These are phyloP conservation scores for Mesorhabditis belari DNA, from an alignment of 2,888 invertebrate species.

Conservation along the genomic window DNA sequence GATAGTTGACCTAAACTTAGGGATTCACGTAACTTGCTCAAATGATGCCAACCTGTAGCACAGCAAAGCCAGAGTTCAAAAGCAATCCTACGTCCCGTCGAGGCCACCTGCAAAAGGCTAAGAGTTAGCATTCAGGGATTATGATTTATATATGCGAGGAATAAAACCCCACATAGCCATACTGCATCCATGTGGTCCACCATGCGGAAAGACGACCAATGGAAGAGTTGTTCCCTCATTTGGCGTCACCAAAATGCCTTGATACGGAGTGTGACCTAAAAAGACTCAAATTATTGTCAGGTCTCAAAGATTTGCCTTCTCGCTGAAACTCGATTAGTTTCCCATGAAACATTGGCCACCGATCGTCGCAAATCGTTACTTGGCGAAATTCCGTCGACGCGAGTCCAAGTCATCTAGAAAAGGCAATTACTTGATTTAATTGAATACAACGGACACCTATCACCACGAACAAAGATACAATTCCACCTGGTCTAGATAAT, in stretches of 20 bases:
- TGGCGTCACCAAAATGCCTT: conserved; percentile 40
- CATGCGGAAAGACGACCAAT: conserved; percentile 49
- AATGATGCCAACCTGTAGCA: conserved; percentile 36
- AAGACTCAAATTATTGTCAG: no score
- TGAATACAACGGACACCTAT: no score
- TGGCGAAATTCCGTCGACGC: conserved; percentile 18
- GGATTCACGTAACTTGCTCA: conserved; percentile 3
- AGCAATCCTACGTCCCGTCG: conserved; percentile 31
- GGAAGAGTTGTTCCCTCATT: conserved; percentile 25
- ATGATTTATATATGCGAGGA: neutral
- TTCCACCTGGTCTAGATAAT: no score
- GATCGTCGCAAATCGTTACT: conserved; percentile 16
- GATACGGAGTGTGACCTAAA: conserved; percentile 30
- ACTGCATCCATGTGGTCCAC: conserved; percentile 50
- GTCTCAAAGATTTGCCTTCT: no score
- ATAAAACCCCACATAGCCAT: conserved; percentile 20
- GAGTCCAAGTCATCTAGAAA: conserved; percentile 27
- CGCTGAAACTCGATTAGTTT: no score
- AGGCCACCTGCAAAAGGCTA: conserved; percentile 40
- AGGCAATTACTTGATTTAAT: neutral
- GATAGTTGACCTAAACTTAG: conserved; percentile 56
- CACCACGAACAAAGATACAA: no score
- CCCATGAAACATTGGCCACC: conserved; percentile 24
- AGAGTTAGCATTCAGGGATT: no score
- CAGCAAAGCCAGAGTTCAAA: conserved; percentile 47